These are phyloP conservation scores for Amblyjoppa proteus DNA, from an alignment of 2,888 invertebrate genomes.

Conservation along the genomic window DNA sequence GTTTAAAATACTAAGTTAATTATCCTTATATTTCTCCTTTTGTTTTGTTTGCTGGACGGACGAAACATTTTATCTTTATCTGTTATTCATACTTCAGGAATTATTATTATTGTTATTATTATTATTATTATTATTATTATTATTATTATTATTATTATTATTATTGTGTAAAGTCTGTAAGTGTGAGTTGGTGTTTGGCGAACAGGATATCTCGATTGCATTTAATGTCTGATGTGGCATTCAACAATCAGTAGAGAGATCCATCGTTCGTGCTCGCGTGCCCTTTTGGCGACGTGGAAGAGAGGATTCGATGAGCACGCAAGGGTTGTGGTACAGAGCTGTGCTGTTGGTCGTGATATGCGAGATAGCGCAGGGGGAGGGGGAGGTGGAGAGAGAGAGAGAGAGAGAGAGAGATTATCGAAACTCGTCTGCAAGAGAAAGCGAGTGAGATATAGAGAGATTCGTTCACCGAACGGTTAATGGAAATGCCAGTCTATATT, in stretches of 20 bases:
- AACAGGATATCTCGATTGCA: conserved; percentile 30
- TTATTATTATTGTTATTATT: too few relatives aligned
- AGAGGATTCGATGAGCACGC: conserved; percentile 47
- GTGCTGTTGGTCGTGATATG: conserved; percentile 47
- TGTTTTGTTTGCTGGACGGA: too few relatives aligned
- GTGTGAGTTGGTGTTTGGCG: background rate
- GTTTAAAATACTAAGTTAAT: too few relatives aligned
- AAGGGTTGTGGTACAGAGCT: conserved; percentile 30
- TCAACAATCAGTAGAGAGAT: conserved; percentile 42
- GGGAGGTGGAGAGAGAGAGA: conserved; percentile 48
- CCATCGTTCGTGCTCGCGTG: conserved; percentile 48
- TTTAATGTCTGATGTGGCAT: conserved; percentile 41
- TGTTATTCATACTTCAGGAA: too few relatives aligned
- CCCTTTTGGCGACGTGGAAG: conserved; percentile 46
- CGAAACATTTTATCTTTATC: too few relatives aligned
- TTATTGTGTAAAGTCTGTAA: background rate
- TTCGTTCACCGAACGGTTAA: conserved; percentile 67
- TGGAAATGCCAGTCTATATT: conserved; percentile 68
- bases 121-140: background rate
- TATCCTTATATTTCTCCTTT: too few relatives aligned
- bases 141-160: background rate
- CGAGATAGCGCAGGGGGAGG: conserved; percentile 45
- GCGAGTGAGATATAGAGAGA: conserved; percentile 37
- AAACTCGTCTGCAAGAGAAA: conserved; percentile 45
- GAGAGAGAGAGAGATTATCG: conserved; percentile 52